Percentiles rank a stretch among this genome's conserved stretches.
phyloP scores from a whole-genome alignment of 1,140 invertebrate species.

The Sitobion miscanthi region DNA sequence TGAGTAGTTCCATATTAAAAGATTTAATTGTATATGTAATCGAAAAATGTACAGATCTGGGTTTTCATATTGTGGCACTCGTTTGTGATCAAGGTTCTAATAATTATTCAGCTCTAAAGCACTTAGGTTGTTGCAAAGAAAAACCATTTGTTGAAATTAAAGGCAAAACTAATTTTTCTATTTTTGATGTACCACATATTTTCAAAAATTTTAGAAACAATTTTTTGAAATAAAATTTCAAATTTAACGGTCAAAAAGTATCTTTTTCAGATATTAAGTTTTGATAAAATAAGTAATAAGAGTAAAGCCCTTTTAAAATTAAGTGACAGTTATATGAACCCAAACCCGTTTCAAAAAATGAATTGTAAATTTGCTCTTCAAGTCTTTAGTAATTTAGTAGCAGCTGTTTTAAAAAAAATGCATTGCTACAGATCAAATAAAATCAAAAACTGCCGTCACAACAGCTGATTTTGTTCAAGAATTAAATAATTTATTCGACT shows the following conservation, averaged over 20 bases:
- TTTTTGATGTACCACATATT: not conserved
- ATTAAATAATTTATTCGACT: too few species aligned
- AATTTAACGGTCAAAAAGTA: not conserved
- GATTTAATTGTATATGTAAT: constrained; percentile 12
- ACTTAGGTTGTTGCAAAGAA: not conserved
- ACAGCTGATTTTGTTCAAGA: too few species aligned
- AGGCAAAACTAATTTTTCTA: not conserved
- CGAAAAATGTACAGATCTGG: not conserved
- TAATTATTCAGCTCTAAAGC: not conserved
- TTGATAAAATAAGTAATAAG: not conserved
- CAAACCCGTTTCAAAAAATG: constrained; percentile 11
- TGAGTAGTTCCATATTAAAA: not conserved
- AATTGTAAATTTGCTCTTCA: constrained; percentile 17
- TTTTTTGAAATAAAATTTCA: not conserved
- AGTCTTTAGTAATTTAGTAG: not conserved
- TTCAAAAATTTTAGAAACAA: constrained; percentile 5
- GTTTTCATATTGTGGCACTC: not conserved
- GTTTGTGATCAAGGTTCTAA: constrained; percentile 36
- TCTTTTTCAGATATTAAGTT: constrained; percentile 2
- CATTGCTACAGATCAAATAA: too few species aligned
- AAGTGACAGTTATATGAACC: constrained; percentile 13
- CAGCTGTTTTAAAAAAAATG: too few species aligned
- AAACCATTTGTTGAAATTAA: not conserved
- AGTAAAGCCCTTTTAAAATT: constrained; percentile 43
- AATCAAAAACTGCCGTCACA: too few species aligned